Base-by-base conservation (phyloP, 2,888 invertebrate species). In the Epinotia brunnichana region DNA sequence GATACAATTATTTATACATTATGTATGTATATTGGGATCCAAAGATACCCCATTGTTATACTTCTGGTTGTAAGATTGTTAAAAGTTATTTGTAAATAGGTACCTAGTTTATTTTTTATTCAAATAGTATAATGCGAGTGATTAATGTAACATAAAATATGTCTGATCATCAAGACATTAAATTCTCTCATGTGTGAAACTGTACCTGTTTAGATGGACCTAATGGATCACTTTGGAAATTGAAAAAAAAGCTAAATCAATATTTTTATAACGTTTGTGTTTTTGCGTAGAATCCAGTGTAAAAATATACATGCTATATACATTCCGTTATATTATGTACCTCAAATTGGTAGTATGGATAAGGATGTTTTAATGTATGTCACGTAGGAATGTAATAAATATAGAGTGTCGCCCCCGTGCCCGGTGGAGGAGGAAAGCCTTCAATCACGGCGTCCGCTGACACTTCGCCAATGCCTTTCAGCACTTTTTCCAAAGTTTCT, bases 11-110 rank as follows among this genome's bases (percentile, higher is more conserved):
- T 44, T 61, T 57, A 29, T 44, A 63, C 21, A 21, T 41, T 3
- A 17, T 21, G 21, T 54, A 41, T 24, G 24, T 39, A 44, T 70
- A 70, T 70, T 57, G 63, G 70, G 70, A 64, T 57, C 63, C 13
- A 64, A 53, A 56, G 29, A 9, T 41, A 54, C 29, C 54, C 60
- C 60, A 19, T 44, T 71, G 66, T 66, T 61, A 54, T 67, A 54
- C n/a, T 17, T 66, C 61, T 66, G 64, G 53, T 66, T 71, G 71
- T 66, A 60, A 71, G 54, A 54, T 71, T 66, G 71, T 71, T 71
- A 29, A 39, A 53, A 39, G 48, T 64, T 66, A 71, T 66, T 62
- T 71, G 66, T 67, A 54, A 41, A 71, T 70, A 63, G 56, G 44
- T 69, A n/a, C n/a, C n/a, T n/a, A 62, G 56, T 63, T 70, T 62